Base-by-base conservation (phyloP, 2,113 vertebrate genomes). In the Holacanthus passer region DNA sequence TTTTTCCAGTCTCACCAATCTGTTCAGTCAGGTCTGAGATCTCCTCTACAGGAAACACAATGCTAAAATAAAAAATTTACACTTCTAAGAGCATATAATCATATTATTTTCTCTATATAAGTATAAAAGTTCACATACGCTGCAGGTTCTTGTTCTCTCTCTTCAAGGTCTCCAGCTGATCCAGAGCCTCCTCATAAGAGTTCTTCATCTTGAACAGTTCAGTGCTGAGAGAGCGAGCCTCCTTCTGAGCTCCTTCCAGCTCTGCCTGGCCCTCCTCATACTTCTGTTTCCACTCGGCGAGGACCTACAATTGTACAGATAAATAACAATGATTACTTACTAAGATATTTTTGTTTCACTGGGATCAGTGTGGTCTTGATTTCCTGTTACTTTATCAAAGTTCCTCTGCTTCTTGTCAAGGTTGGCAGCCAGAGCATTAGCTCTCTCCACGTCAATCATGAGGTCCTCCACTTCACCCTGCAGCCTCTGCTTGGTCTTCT, bases 221-320 rank as follows among this genome's bases (percentile, higher is more conserved):
- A 85, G 89, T 89, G 79, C 89, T 79, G 59, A 91, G 84, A 69
- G 89, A 83, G 24, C 89, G 87, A 76, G 89, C 76, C 79, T 96
- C 95, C 69, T 96, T 96, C 85, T 94, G 93, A 52, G 94, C 71
- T 22, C 92, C 91, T 76, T 96, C 95, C 66, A 96, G 59, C 64
- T 96, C 95, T 45, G 94, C 91, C 72, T 96, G 95, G 19, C 91
- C 67, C 55, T 95, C 94, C 7, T 95, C 93, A 68, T 92, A 92
- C 73, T 96, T 96, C 86, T 96, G 95, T 7, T 95, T 96, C 95
- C 95, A 96, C 27, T 95, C 95, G 56, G 92, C 86, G 37, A 88
- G 66, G 37, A 88, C 79, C 82, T 81, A 52, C 0, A 68, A 39
- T 31, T 8, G 24, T 56, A 68, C 9, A 43, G 19, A 17, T 43